A percentile compares a stretch with the other conserved stretches of the same genome.
Evolutionary conservation across 2,113 vertebrate genomes (phyloP).

Genomic region (Ptyas mucosa): DNA sequence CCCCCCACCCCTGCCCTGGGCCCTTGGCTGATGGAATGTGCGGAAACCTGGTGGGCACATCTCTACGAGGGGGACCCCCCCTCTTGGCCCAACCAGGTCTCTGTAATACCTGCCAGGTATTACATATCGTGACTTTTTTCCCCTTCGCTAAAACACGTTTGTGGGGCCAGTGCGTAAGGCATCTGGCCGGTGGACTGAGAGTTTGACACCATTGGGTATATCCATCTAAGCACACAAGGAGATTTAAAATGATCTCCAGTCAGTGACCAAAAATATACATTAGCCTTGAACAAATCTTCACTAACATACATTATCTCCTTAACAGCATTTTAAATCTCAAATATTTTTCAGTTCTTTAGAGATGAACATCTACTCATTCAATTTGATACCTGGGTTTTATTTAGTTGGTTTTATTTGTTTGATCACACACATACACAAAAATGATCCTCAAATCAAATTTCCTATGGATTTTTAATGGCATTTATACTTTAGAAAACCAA

Average conservation of each 20-base stretch:
- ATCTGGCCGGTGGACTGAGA: too few relatives aligned
- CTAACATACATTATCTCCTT: neutral
- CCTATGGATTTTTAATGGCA: neutral
- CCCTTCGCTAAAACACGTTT: too few relatives aligned
- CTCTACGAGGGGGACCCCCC: too few relatives aligned
- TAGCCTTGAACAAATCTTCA: neutral
- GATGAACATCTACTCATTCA: neutral
- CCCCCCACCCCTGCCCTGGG: too few relatives aligned
- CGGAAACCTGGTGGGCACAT: too few relatives aligned
- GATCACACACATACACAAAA: rapidly evolving
- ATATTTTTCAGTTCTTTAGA: neutral
- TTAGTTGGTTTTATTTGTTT: neutral
- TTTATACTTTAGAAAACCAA: neutral
- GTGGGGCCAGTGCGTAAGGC: too few relatives aligned
- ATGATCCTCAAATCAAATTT: neutral
- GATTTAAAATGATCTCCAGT: neutral
- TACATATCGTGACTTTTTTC: too few relatives aligned
- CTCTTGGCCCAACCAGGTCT: too few relatives aligned
- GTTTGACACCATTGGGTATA: neutral
- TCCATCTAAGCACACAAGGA: neutral
- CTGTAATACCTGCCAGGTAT: too few relatives aligned
- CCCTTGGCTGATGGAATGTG: too few relatives aligned
- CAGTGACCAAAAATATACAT: neutral
- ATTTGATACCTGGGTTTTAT: neutral
- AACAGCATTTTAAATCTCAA: neutral